These are phyloP conservation scores for Illadopsis cleaveri DNA, from an alignment of 2,113 vertebrate species.

Conservation along the genomic window DNA sequence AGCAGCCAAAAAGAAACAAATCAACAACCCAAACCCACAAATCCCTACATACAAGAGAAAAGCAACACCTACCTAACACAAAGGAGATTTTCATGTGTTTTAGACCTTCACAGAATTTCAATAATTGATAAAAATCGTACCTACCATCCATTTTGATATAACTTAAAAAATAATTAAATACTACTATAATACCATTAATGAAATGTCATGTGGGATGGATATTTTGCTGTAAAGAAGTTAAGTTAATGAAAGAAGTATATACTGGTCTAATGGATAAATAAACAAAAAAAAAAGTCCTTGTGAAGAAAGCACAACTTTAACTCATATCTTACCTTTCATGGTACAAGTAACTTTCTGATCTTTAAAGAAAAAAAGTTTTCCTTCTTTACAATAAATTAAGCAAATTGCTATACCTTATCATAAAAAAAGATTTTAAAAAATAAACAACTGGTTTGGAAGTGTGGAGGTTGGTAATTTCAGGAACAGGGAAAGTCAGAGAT, in stretches of 20 bases:
- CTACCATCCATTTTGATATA: neutral
- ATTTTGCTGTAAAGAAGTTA: neutral
- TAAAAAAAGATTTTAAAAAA: neutral
- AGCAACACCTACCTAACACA: neutral
- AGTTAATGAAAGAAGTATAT: neutral
- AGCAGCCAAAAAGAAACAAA: neutral
- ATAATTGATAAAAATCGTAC: neutral
- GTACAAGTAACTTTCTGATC: neutral
- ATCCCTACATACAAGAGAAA: neutral
- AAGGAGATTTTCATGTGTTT: neutral
- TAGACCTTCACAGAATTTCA: neutral
- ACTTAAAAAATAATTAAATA: neutral
- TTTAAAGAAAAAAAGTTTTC: neutral
- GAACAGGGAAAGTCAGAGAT: neutral
- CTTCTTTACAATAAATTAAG: neutral
- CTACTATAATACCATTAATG: neutral
- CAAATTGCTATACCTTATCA: fast-evolving
- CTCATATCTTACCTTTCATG: neutral
- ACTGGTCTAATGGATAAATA: neutral
- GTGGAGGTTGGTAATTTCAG: neutral
- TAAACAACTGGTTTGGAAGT: neutral
- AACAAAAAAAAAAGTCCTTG: neutral
- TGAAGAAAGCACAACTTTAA: neutral
- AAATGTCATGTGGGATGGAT: neutral
- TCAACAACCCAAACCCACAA: neutral